Evolutionary conservation across 2,888 invertebrate species (phyloP), one percentile per base, ranked within the genome.

Genomic region (Apamea monoglypha): DNA sequence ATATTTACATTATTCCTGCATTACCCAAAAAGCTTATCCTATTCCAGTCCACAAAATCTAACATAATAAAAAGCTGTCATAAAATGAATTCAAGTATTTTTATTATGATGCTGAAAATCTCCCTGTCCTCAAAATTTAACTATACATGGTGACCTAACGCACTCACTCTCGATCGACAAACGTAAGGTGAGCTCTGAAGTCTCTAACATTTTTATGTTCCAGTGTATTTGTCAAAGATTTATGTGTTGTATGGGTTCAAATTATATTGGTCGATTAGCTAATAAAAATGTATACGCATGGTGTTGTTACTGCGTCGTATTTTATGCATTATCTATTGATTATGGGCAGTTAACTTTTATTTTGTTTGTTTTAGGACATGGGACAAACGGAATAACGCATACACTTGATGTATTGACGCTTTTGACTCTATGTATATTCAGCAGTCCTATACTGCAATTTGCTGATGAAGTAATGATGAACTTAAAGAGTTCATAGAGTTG

Each of bases 301-400:
- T 72, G 85, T 84, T 89, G 87, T 90, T 82, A 90, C 72, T 67
- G 83, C 61, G 78, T 88, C 88, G 88, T 89, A 90, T 91, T 91
- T 90, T 89, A 91, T 89, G 88, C 90, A 91, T 90, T 90, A 92
- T 89, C 87, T 87, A 90, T 92, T 91, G 91, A 90, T 89, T 90
- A 89, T 87, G 82, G 88, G 84, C 90, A 88, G 91, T 92, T 90
- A 91, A 90, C 87, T 91, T 91, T 91, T 90, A 91, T 91, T 88
- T 84, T 83, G 82, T 80, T 87, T 83, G 74, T 83, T 80, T 82
- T 76, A 80, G 78, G 72, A 68, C 47, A 59, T 61, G 78, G 70
- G 85, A 78, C 79, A 87, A 80, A 74, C 70, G 74, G 81, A 76
- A 73, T 78, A 14, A 79, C 59, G n/a, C 21, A 66, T 71, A 47